Evolutionary conservation across 2,888 invertebrate species (phyloP), one percentile per base, ranked within the genome.

Genomic region (Electrophaes corylata): DNA sequence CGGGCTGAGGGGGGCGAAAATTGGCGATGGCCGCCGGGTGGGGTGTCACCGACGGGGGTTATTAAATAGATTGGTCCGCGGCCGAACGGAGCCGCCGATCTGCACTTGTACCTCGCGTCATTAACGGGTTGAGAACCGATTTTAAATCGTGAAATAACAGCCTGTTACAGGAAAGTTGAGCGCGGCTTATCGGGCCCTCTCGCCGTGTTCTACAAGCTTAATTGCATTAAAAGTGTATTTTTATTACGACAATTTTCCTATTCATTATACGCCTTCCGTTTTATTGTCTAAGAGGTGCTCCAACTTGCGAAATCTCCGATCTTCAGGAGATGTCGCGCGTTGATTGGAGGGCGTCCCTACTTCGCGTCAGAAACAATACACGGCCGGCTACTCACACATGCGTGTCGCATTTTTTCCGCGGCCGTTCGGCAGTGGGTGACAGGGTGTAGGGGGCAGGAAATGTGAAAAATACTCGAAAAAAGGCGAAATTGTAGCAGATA

Each of bases 51-150:
- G 87, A 81, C 85, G 90, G 91, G 91, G 91, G 91, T 91, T 91
- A 91, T 92, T 92, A 92, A 92, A 92, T 92, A 92, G 92, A 92
- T 92, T 92, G 92, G 92, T 91, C 92, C 92, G 92, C 91, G 91
- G 90, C 90, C 92, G 90, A 90, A 91, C 89, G 88, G 88, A 88
- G 90, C 87, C 88, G 88, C 84, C 91, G 91, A 91, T 90, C 90
- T 90, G 89, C 90, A 91, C 91, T 91, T 91, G 90, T 91, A 88
- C 89, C 79, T 89, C 89, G 91, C 91, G 88, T 91, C 91, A 91
- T 91, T 91, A 91, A 91, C 91, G 90, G 88, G 85, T 87, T 88
- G 91, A 91, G 91, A 86, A 90, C 84, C 89, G 90, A 88, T 89
- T 91, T 91, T 84, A 88, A 90, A 91, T 89, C 88, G 90, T 88